Evolutionary conservation across 1,140 invertebrate genomes (phyloP), one percentile per base, ranked within the genome.

Genomic region (Holcopasites calliopsidis): DNA sequence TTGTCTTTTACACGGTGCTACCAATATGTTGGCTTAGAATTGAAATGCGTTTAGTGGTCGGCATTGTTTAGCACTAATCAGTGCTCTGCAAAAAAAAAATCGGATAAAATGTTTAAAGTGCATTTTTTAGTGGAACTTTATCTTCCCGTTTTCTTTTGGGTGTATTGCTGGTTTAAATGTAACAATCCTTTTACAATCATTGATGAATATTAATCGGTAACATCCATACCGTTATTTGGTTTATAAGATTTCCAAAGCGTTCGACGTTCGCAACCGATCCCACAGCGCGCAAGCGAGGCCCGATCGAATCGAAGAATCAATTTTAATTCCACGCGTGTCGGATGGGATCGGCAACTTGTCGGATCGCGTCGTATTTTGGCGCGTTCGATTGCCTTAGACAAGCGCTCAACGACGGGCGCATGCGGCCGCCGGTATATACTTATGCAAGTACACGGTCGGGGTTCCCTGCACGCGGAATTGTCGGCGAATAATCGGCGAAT

Each of bases 401-500:
- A 54, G 35, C 13, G 44, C 55, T 60, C 57, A 23, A 60, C 65
- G 42, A 23, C 52, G 44, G 40, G 38, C 38, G 57, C 60, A 42
- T 57, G 76, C 54, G 38, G 42, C 44, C 35, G 49, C 44, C 28
- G 31, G 31, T 58, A 68, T 40, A 75, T 75, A 50, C 57, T 72
- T 72, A 62, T 49, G 74, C 52, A 44, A 58, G 69, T 70, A 69
- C 55, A 58, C 60, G 42, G 64, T 26, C 61, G 47, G 35, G 26
- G 78, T 73, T 61, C 40, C 76, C 78, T 54, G 73, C 52, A 76
- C 55, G 35, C 49, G 79, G 66, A 80, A 82, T 82, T 80, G 66
- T 57, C 52, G 74, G 52, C 47, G 73, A 64, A 80, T 82, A 76
- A 82, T 82, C 78, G 80, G 73, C 74, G 44, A 82, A 77, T 81